phyloP scores from a whole-genome alignment of 2,888 invertebrate species.

The Macrosiphum euphorbiae region DNA sequence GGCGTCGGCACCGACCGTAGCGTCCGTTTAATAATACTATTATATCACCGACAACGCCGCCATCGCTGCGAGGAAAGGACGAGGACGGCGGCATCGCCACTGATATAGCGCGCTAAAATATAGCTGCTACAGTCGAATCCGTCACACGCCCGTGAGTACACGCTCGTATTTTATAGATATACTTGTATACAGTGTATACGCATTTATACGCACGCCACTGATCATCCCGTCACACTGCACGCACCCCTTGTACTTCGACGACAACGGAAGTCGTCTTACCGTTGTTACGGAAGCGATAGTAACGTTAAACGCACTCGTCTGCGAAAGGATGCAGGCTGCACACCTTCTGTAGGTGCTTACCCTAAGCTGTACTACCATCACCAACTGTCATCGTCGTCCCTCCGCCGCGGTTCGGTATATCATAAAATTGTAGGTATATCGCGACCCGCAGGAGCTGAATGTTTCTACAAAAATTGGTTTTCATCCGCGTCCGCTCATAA shows the following conservation, averaged over 20 bases:
- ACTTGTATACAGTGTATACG: background rate
- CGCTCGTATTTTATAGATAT: background rate
- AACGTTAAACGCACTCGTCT: background rate
- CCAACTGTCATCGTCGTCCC: background rate
- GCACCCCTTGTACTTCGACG: background rate
- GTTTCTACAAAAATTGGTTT: background rate
- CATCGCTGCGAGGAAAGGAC: background rate
- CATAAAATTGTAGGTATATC: background rate
- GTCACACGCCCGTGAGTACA: constrained; percentile 32
- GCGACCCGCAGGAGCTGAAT: background rate
- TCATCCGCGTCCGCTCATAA: background rate
- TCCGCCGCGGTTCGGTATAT: too few species aligned
- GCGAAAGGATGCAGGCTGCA: background rate
- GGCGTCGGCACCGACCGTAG: background rate
- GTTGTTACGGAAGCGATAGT: background rate
- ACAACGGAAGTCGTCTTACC: too few species aligned
- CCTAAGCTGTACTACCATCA: background rate
- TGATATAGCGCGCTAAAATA: background rate
- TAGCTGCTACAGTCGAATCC: background rate
- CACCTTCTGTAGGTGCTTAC: background rate
- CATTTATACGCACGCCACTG: background rate
- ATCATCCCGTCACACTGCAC: background rate
- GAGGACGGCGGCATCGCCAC: background rate
- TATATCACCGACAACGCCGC: background rate
- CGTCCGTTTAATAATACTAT: background rate